A percentile compares a stretch with the other conserved stretches of the same genome.
Evolutionary conservation across 2,888 invertebrate genomes (phyloP).

Genomic region (Cantharis nigra): DNA sequence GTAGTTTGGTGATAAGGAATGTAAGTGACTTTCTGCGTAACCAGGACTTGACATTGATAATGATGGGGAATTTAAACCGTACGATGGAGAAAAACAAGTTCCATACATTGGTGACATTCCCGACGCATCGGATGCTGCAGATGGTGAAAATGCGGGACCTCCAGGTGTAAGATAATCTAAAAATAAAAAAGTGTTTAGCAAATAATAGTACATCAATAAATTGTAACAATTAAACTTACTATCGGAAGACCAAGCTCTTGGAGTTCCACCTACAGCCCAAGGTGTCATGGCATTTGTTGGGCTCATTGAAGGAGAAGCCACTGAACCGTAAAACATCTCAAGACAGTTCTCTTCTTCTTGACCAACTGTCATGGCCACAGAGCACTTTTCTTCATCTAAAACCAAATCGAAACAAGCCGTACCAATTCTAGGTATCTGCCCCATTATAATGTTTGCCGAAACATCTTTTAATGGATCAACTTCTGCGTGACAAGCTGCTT

Average conservation of each 20-base stretch:
- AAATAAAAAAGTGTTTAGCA: slow-evolving; percentile 43
- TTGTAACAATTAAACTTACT: slow-evolving; percentile 56
- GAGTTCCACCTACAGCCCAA: slow-evolving; percentile 83
- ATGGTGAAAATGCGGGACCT: slow-evolving; percentile 95
- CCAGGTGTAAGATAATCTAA: slow-evolving; percentile 97
- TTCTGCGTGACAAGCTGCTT: slow-evolving; percentile 98
- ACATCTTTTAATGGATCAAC: slow-evolving; percentile 98
- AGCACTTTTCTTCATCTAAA: slow-evolving; percentile 97
- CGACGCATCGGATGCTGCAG: slow-evolving; percentile 74
- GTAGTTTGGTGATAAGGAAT: slow-evolving; percentile 59
- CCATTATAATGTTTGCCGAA: slow-evolving; percentile 99
- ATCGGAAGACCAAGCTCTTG: slow-evolving; percentile 82
- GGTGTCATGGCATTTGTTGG: slow-evolving; percentile 83
- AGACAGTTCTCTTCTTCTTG: slow-evolving; percentile 76
- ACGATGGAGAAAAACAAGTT: slow-evolving; percentile 73
- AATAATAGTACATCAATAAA: slow-evolving; percentile 22
- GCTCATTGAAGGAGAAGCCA: slow-evolving; percentile 72
- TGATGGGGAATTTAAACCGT: slow-evolving; percentile 68
- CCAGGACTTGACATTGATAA: slow-evolving; percentile 69
- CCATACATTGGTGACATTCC: slow-evolving; percentile 86
- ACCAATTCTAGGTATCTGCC: slow-evolving; percentile 96
- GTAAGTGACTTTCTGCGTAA: slow-evolving; percentile 54
- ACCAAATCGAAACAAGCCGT: slow-evolving; percentile 97
- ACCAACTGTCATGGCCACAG: slow-evolving; percentile 96
- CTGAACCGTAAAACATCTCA: slow-evolving; percentile 80